Base-by-base conservation (phyloP, 2,797 vertebrate genomes). In the Aulostomus chinensis region DNA sequence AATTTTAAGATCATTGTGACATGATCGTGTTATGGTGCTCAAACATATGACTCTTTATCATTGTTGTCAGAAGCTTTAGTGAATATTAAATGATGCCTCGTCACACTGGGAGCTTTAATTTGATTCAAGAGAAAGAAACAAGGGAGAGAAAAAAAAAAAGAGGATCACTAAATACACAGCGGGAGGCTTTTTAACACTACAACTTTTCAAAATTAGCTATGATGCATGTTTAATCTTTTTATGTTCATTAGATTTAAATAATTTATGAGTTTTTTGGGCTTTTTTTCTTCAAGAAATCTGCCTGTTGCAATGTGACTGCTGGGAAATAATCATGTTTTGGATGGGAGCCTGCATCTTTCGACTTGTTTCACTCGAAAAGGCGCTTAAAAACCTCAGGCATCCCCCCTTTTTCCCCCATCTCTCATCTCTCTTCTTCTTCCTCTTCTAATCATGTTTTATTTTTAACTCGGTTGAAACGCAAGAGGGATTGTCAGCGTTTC, bases 291-390 rank as follows among this genome's bases (percentile, higher is more conserved):
- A 42, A 64, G 28, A 34, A 9, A 12, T n/a, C n/a, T 20, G 30
- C 68, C 33, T 66, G 16, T 31, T 6, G 56, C 42, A 62, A 73
- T 51, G 26, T 17, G 65, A 76, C 78, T 78, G 56, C 62, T 78
- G 80, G 80, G 78, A 86, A 81, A 84, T 86, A 76, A 85, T n/a
- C 65, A 46, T 29, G 70, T 42, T 77, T 69, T 79, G 76, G 75
- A 80, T 60, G 48, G 66, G 24, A 72, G 62, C 43, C 66, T 66
- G 76, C 50, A 2, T 16, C 32, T 16, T n/a, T n/a, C 14, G 3
- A 7, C 13, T 38, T 38, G 11, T 9, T 12, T 13, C 2, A 10
- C 21, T n/a, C n/a, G n/a, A n/a, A n/a, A n/a, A n/a, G n/a, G n/a
- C n/a, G n/a, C n/a, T n/a, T n/a, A 6, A 21, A 21, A 21, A 21